phyloP scores from a whole-genome alignment of 2,888 invertebrate species.

The Lepidocyrtinus sp. region DNA sequence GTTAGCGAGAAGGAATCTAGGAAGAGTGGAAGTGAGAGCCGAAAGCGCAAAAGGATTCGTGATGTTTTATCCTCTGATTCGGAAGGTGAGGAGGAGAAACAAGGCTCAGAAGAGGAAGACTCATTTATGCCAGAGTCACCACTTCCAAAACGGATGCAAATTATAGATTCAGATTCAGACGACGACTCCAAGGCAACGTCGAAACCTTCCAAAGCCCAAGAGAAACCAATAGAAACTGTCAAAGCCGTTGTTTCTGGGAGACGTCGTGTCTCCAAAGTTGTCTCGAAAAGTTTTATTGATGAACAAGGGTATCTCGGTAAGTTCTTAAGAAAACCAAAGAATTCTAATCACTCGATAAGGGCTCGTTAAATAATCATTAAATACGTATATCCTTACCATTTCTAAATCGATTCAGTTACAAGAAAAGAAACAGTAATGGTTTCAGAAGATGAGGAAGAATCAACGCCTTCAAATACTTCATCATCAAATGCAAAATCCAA shows the following conservation, averaged over 20 bases:
- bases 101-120: constrained; percentile 48
- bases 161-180: constrained; percentile 59
- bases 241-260: constrained; percentile 39
- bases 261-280: constrained; percentile 61
- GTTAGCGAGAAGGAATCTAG: not conserved
- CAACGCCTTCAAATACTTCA: constrained; percentile 8
- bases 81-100: constrained; percentile 46
- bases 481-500: not conserved
- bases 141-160: constrained; percentile 31
- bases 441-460: constrained; percentile 58
- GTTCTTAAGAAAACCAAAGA: constrained; percentile 32
- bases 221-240: constrained; percentile 12
- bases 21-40: not conserved
- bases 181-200: constrained; percentile 47
- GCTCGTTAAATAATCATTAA: not conserved
- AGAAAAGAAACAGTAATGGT: constrained; percentile 64
- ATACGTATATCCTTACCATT: not conserved
- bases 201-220: not conserved
- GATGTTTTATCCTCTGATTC: constrained; percentile 56
- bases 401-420: constrained; percentile 57
- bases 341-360: no score
- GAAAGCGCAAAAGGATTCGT: constrained; percentile 60
- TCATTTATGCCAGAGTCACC: constrained; percentile 56
- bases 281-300: constrained; percentile 72
- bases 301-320: constrained; percentile 72